A percentile compares a stretch with the other conserved stretches of the same genome.
Conservation (phyloP, 2,888 invertebrate genomes). For the Trachelus tabidus region DNA sequence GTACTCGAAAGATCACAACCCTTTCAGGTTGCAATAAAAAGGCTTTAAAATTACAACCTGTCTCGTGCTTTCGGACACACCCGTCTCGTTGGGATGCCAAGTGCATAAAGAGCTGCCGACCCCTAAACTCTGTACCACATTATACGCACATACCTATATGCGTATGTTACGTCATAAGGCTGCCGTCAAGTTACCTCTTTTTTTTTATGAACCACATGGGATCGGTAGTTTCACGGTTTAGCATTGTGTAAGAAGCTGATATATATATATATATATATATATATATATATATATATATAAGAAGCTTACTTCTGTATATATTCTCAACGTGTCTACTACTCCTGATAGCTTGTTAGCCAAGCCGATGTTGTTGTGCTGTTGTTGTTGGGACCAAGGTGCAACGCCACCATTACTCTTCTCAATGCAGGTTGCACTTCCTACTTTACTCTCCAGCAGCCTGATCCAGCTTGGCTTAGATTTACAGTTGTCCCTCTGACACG, state of each 20-base stretch:
- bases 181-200: not conserved
- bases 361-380: constrained; percentile 10
- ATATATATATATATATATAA: too few relatives aligned
- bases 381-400: constrained; percentile 38
- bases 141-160: not conserved
- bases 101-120: not conserved
- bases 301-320: not conserved
- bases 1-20: not conserved
- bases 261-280: too few relatives aligned
- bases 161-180: not conserved
- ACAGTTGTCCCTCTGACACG: not conserved
- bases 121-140: not conserved
- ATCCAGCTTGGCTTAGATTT: not conserved
- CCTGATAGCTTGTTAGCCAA: not conserved
- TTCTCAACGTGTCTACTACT: not conserved
- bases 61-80: not conserved
- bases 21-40: not conserved
- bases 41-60: not conserved
- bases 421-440: constrained; percentile 34
- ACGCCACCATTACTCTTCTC: constrained; percentile 43
- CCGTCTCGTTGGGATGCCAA: not conserved
- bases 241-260: not conserved
- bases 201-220: not conserved
- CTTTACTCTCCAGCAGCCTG: constrained; percentile 18
- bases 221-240: not conserved